Evolutionary conservation across 2,888 invertebrate genomes (phyloP).

Genomic region (Ochlodes sylvanus): DNA sequence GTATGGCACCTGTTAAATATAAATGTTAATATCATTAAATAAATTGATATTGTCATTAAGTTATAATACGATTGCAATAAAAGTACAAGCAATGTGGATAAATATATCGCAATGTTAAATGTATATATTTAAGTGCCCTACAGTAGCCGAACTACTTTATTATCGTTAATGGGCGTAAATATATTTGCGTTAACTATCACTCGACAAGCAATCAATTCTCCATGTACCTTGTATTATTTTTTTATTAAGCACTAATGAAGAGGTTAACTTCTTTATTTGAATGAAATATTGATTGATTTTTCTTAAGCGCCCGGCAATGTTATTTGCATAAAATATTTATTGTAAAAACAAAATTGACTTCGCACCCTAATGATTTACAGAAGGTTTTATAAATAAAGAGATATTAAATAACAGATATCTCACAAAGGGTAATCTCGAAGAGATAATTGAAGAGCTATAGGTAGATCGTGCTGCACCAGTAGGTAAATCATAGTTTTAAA

Average conservation of each 20-base stretch:
- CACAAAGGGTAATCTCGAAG: too few species aligned
- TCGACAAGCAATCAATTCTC: slow-evolving; percentile 22
- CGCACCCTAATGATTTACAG: too few species aligned
- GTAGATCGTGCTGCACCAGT: too few species aligned
- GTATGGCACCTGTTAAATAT: not conserved
- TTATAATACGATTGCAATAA: slow-evolving; percentile 4
- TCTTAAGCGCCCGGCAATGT: too few species aligned
- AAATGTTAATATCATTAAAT: not conserved
- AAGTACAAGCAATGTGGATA: slow-evolving; percentile 8
- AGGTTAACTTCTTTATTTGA: not conserved
- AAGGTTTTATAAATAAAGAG: too few species aligned
- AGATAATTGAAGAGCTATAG: too few species aligned
- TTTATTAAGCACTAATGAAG: slow-evolving; percentile 11
- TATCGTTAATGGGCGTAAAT: slow-evolving; percentile 21
- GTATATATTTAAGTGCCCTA: slow-evolving; percentile 5
- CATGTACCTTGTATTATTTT: not conserved
- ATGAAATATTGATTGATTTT: too few species aligned
- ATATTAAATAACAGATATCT: too few species aligned
- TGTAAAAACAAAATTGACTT: too few species aligned
- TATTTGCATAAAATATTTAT: too few species aligned
- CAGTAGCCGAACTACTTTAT: slow-evolving; percentile 12
- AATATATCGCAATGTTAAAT: slow-evolving; percentile 1
- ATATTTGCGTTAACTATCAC: slow-evolving; percentile 7
- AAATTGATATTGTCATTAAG: not conserved
- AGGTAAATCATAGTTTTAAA: too few species aligned